A percentile compares a stretch with the other conserved stretches of the same genome.
phyloP scores from a whole-genome alignment of 2,888 invertebrate species.

The Morpho achilles region DNA sequence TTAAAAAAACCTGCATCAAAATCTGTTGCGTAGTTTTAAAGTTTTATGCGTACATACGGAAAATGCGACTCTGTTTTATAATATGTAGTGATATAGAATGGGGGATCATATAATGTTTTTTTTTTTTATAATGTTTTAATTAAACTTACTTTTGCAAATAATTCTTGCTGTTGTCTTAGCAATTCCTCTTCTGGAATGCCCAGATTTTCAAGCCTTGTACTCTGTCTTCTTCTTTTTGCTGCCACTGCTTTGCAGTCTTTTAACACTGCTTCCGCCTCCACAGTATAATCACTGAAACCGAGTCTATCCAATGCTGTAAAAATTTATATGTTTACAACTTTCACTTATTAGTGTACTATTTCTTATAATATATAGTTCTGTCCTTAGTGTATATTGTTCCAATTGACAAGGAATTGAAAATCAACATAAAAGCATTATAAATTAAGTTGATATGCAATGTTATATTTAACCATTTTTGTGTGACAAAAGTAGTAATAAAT shows the following conservation, averaged over 20 bases:
- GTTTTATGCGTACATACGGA: too few relatives aligned
- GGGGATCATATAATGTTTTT: neutral
- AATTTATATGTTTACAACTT: constrained; percentile 5
- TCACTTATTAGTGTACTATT: neutral
- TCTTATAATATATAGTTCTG: too few relatives aligned
- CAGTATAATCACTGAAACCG: constrained; percentile 95
- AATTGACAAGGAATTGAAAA: too few relatives aligned
- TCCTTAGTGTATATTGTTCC: too few relatives aligned
- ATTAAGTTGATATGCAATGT: too few relatives aligned
- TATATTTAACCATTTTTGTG: too few relatives aligned
- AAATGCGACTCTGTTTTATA: too few relatives aligned
- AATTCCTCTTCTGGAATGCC: constrained; percentile 99
- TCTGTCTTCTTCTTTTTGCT: constrained; percentile 96
- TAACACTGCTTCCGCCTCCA: constrained; percentile 96
- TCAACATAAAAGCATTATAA: too few relatives aligned
- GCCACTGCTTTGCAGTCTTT: constrained; percentile 98
- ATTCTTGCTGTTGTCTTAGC: constrained; percentile 96
- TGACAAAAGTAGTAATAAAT: too few relatives aligned
- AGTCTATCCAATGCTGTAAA: constrained; percentile 89
- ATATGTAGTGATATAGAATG: too few relatives aligned
- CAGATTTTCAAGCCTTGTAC: constrained; percentile 96
- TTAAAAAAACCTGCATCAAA: too few relatives aligned
- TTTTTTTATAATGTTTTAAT: neutral
- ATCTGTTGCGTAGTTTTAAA: too few relatives aligned
- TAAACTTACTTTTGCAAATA: constrained; percentile 90